phyloP scores from a whole-genome alignment of 2,888 invertebrate genomes.

The Adelognathus sp. region DNA sequence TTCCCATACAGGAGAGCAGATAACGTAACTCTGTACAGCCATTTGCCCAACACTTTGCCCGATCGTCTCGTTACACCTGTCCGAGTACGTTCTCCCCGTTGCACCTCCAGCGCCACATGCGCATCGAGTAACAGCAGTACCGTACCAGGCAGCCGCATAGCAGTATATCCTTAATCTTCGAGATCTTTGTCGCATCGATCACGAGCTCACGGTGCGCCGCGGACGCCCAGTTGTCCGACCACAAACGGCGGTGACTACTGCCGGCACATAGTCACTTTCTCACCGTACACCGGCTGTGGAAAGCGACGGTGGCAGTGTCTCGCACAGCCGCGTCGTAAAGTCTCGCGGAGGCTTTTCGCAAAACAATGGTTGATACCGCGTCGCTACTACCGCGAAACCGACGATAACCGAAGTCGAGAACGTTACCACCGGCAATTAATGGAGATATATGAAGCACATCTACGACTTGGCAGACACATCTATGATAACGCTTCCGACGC shows the following conservation, averaged over 20 bases:
- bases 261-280: neutral
- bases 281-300: slow-evolving; percentile 17
- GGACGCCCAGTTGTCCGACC: slow-evolving; percentile 29
- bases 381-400: slow-evolving; percentile 29
- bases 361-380: slow-evolving; percentile 41
- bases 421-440: slow-evolving; percentile 45
- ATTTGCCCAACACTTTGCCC: slow-evolving; percentile 11
- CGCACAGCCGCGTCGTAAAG: slow-evolving; percentile 39
- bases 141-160: slow-evolving; percentile 15
- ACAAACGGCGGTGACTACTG: slow-evolving; percentile 48
- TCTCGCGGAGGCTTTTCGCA: slow-evolving; percentile 34
- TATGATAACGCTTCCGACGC: neutral
- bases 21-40: neutral
- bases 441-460: slow-evolving; percentile 7
- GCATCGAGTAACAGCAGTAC: neutral
- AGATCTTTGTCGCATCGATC: slow-evolving; percentile 47
- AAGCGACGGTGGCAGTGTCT: slow-evolving; percentile 35
- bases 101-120: neutral
- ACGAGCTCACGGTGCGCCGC: neutral
- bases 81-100: slow-evolving; percentile 2
- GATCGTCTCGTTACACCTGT: slow-evolving; percentile 44
- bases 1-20: neutral
- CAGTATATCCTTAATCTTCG: slow-evolving; percentile 44
- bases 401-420: slow-evolving; percentile 44
- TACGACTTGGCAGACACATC: neutral